A percentile compares a stretch with the other conserved stretches of the same genome.
These are phyloP conservation scores for Apodemia hepburni DNA, from an alignment of 2,888 invertebrate genomes.

Conservation along the genomic window DNA sequence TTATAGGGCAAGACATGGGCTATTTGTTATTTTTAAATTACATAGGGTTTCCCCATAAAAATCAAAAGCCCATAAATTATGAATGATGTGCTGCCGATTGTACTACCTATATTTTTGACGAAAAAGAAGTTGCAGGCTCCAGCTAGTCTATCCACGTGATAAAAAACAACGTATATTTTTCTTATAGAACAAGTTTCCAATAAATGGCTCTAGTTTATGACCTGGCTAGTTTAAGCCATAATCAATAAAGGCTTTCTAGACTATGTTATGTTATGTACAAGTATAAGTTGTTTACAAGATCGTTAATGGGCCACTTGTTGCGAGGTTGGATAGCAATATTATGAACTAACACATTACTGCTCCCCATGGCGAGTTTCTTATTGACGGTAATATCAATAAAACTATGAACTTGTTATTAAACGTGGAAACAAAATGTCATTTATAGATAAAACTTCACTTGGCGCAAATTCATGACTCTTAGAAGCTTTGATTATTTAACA, in stretches of 20 bases:
- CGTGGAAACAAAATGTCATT: conserved; percentile 5
- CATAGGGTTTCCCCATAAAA: no score
- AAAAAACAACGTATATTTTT: neutral
- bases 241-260: neutral
- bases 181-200: neutral
- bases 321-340: conserved; percentile 34
- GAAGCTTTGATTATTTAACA: no score
- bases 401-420: conserved; percentile 22
- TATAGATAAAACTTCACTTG: neutral
- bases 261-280: neutral
- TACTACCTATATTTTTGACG: no score
- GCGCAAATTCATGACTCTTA: neutral
- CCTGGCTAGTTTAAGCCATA: conserved; percentile 2
- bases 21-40: no score
- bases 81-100: no score
- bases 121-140: no score
- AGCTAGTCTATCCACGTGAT: no score
- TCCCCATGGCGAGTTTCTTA: conserved; percentile 34
- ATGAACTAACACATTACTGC: conserved; percentile 35
- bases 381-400: conserved; percentile 38
- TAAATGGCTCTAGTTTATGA: neutral
- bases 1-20: no score
- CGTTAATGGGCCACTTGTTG: conserved; percentile 53
- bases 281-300: conserved; percentile 10
- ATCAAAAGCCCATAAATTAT: no score